Percentiles rank a stretch among this genome's conserved stretches.
phyloP scores from a whole-genome alignment of 2,797 vertebrate genomes.

The Chelon auratus region DNA sequence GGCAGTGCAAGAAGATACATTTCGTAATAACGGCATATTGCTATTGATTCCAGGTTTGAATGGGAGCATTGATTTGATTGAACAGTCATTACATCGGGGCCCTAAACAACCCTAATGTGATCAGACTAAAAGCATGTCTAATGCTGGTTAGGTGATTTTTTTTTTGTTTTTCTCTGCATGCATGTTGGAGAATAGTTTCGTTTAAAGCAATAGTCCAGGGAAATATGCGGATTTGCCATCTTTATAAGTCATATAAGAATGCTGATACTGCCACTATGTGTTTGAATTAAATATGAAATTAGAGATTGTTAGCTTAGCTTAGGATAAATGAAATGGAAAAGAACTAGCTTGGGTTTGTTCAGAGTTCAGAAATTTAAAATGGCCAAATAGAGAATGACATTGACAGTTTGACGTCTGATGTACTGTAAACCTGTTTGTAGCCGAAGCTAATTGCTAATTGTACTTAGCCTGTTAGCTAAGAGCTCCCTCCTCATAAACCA shows the following conservation, averaged over 20 bases:
- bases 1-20: conserved; percentile 80
- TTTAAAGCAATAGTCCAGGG: too few species aligned
- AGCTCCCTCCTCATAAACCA: neutral
- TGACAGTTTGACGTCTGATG: too few species aligned
- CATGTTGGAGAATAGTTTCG: conserved; percentile 3
- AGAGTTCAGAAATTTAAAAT: neutral
- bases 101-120: conserved; percentile 82
- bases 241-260: too few species aligned
- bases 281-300: too few species aligned
- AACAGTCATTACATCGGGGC: conserved; percentile 75
- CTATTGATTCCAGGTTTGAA: conserved; percentile 83
- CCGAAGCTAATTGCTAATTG: too few species aligned
- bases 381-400: too few species aligned
- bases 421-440: too few species aligned
- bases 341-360: neutral
- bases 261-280: too few species aligned
- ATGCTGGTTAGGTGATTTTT: conserved; percentile 58
- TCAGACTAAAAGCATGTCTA: conserved; percentile 85
- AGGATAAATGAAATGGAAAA: neutral
- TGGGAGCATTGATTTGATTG: conserved; percentile 85
- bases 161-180: conserved; percentile 17
- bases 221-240: too few species aligned
- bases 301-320: conserved; percentile 16
- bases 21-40: conserved; percentile 83
- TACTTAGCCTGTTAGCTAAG: neutral